Conservation (phyloP, 2,888 invertebrate species). For the Criorhina ranunculi region DNA sequence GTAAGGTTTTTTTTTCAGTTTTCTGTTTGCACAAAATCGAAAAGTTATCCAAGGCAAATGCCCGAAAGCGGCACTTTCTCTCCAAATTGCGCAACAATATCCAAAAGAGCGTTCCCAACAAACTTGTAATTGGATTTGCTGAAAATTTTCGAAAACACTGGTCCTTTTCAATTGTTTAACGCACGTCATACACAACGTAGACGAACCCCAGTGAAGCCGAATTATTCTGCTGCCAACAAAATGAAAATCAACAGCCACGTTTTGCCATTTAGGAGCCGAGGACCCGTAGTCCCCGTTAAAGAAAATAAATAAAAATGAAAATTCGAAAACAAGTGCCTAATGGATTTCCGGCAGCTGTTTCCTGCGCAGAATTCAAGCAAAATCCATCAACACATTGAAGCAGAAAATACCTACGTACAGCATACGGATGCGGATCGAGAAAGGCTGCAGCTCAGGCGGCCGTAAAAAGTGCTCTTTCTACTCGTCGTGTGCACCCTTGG, state of each 20-base stretch:
- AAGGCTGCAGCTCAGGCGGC: slow-evolving; percentile 19
- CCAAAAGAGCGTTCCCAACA: slow-evolving; percentile 38
- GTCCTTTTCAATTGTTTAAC: slow-evolving; percentile 36
- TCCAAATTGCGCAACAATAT: slow-evolving; percentile 51
- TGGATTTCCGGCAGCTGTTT: slow-evolving; percentile 77
- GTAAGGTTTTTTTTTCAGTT: no score
- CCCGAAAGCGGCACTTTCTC: slow-evolving; percentile 28
- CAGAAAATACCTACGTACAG: slow-evolving; percentile 34
- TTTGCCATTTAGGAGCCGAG: neutral
- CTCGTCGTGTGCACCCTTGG: slow-evolving; percentile 15
- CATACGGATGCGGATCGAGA: neutral
- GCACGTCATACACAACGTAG: slow-evolving; percentile 28
- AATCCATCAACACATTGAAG: slow-evolving; percentile 68
- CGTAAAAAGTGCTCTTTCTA: slow-evolving; percentile 26
- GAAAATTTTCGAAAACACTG: slow-evolving; percentile 49
- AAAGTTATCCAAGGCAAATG: slow-evolving; percentile 23
- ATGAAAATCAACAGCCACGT: slow-evolving; percentile 68
- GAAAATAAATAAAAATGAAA: slow-evolving; percentile 56
- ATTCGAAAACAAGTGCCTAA: slow-evolving; percentile 73
- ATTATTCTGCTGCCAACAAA: slow-evolving; percentile 55
- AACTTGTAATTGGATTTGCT: slow-evolving; percentile 69
- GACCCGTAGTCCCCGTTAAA: neutral
- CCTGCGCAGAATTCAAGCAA: slow-evolving; percentile 72
- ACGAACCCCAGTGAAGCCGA: neutral
- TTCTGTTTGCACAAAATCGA: slow-evolving; percentile 5